Evolutionary conservation across 2,888 invertebrate genomes (phyloP), one percentile per base, ranked within the genome.

Genomic region (Pristionchus fissidentatus): DNA sequence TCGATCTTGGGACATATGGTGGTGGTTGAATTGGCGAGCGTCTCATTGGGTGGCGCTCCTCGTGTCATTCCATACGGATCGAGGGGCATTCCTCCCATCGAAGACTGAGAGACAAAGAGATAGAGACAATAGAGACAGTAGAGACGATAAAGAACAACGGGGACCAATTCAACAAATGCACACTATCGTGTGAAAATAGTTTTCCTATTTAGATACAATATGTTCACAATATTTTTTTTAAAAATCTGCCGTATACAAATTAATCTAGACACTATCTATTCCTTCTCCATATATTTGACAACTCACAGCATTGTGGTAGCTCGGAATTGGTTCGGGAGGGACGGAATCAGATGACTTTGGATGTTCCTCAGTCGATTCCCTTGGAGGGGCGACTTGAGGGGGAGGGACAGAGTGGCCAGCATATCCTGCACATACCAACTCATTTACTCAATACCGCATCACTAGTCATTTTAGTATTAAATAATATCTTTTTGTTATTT

Each of bases 311-410:
- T 80, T 62, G 49, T 83, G 77, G n/a, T 87, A 79, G n/a, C 88
- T 88, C 0, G 91, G 91, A 57, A 90, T 87, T n/a, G 91, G 91
- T 75, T 91, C 91, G 5, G 91, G 91, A 19, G 91, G 91, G 43
- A 91, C 87, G 1, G 90, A 89, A 73, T 91, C 79, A 13, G 79
- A 32, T 46, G 62, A 8, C 32, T 62, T 66, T 26, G 46, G 84
- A 19, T 81, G 79, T 43, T 57, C 79, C 0, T 57, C 57, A n/a
- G 78, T 15, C 19, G 41, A 26, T 57, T 55, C 19, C 10, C n/a
- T 22, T 10, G 38, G 38, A 38, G 32, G 46, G 19, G 46, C 52
- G 13, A 19, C 10, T 26, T 35, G 32, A 38, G 32, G 46, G 49
- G 77, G 77, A 19, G 52, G 77, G 49, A n/a, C n/a, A n/a, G n/a